phyloP scores from a whole-genome alignment of 2,888 invertebrate genomes.

The Sussaba pulchella region DNA sequence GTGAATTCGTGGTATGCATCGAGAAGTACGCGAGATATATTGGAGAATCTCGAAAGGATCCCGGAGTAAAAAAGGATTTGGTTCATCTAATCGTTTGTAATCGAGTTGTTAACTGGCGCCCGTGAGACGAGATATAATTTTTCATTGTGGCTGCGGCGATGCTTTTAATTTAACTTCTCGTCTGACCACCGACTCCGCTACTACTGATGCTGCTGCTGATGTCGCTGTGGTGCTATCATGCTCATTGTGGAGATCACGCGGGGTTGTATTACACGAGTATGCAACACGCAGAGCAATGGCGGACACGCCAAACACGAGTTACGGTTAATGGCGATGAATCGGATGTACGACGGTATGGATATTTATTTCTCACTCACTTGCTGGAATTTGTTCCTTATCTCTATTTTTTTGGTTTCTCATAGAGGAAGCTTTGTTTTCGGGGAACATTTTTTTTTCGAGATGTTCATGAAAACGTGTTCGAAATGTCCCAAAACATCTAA shows the following conservation, averaged over 20 bases:
- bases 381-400: too few relatives aligned
- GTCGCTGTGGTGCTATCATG: too few relatives aligned
- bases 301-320: slow-evolving; percentile 5
- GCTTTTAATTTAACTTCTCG: slow-evolving; percentile 12
- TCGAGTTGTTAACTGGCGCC: slow-evolving; percentile 21
- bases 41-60: neutral
- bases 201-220: neutral
- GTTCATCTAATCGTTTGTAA: slow-evolving; percentile 19
- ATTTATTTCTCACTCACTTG: neutral
- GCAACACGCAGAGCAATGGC: slow-evolving; percentile 5
- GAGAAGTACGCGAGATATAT: slow-evolving; percentile 21
- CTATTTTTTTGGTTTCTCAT: too few relatives aligned
- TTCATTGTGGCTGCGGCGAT: neutral
- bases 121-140: slow-evolving; percentile 31
- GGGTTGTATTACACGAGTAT: slow-evolving; percentile 15
- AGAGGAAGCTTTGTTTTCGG: too few relatives aligned
- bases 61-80: slow-evolving; percentile 18
- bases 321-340: slow-evolving; percentile 21
- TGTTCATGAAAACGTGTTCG: too few relatives aligned
- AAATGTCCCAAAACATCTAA: too few relatives aligned
- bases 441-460: too few relatives aligned
- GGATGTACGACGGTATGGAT: neutral
- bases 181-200: too few relatives aligned
- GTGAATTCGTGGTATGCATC: slow-evolving; percentile 1
- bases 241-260: slow-evolving; percentile 23